Base-by-base conservation (phyloP, 1,140 invertebrate genomes). In the Pseudoatta argentina region DNA sequence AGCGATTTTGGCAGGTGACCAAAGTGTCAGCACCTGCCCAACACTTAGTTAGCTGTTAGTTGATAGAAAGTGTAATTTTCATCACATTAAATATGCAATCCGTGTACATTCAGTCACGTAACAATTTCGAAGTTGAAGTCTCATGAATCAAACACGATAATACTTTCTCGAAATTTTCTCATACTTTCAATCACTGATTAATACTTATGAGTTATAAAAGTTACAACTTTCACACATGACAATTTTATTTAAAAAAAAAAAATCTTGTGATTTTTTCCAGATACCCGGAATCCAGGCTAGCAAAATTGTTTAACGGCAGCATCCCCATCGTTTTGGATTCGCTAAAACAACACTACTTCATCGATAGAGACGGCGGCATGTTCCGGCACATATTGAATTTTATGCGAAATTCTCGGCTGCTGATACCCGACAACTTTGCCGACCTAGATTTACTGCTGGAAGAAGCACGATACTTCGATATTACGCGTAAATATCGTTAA, bases 311-410 rank as follows among this genome's bases (percentile, higher is more conserved):
- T 95, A 99, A 99, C 93, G 99, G 99, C n/a, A 97, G 97, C 88
- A 99, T 99, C 91, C 99, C 99, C 1, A 99, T 99, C 88, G 98
- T 99, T 3, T 95, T 99, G 91, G 99, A 99, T 93, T 98, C 98
- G 5, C 95, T 99, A 89, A 99, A 99, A 94, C 99, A 99, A 93
- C 99, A 99, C 93, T 99, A 99, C 94, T 99, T 99, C 96, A 99
- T 99, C 89, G 99, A 99, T 95, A 96, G 98, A 85, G 98, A 99
- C 92, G 98, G 98, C 0, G 97, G 97, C 69, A 98, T 99, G 98
- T 99, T 99, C 95, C 96, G 98, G 24, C 98, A 99, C 94, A 98
- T 99, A 92, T 96, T 99, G 34, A 99, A 99, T 96, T 99, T 98
- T 94, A 97, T 99, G 96, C 96, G 99, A 90, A 99, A 98, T 94